phyloP scores from a whole-genome alignment of 2,113 vertebrate genomes.

The Pachyramphus minor region DNA sequence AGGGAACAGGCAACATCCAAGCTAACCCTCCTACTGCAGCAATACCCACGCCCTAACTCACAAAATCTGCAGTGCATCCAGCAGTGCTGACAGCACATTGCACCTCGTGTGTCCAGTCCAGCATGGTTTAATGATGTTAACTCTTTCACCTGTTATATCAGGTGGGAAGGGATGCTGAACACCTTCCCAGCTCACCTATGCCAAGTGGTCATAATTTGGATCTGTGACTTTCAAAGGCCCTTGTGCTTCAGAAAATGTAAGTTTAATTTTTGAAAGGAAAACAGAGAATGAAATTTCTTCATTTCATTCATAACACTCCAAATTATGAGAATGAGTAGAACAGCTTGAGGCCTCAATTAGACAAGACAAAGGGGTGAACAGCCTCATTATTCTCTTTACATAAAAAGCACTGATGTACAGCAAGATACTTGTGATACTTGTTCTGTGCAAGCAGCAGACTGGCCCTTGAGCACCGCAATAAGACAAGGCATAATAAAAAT shows the following conservation, averaged over 20 bases:
- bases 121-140: neutral
- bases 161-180: neutral
- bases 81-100: neutral
- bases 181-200: neutral
- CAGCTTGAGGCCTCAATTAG: neutral
- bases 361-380: neutral
- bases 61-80: neutral
- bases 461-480: neutral
- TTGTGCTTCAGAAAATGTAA: neutral
- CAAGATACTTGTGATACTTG: neutral
- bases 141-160: neutral
- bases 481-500: neutral
- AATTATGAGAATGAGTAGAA: neutral
- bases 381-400: neutral
- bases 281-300: neutral
- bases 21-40: neutral
- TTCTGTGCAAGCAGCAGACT: neutral
- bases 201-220: neutral
- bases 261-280: neutral
- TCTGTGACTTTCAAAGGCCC: neutral
- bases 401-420: neutral
- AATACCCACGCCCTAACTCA: neutral
- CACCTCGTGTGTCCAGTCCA: neutral
- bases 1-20: neutral
- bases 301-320: neutral